Percentiles rank a stretch among this genome's conserved stretches.
These are phyloP conservation scores for Fopius arisanus DNA, from an alignment of 1,140 invertebrate species.

Conservation along the genomic window DNA sequence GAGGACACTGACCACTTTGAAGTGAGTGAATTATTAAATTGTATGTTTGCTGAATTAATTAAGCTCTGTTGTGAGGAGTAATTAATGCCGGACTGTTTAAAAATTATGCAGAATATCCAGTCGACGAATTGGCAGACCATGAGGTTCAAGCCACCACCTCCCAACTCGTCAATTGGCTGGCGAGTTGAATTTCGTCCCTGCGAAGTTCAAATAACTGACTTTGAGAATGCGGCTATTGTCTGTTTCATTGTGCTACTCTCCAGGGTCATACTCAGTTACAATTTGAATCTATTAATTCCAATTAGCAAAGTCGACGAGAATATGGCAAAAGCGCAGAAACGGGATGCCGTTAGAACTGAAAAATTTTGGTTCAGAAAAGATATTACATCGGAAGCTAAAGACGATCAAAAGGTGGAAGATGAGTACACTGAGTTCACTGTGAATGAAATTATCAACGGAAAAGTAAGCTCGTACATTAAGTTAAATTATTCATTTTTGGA, in stretches of 20 bases:
- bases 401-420: slow-evolving; percentile 51
- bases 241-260: slow-evolving; percentile 98
- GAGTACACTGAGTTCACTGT: slow-evolving; percentile 83
- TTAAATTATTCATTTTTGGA: slow-evolving; percentile 29
- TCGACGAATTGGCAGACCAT: slow-evolving; percentile 99
- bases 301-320: slow-evolving; percentile 99
- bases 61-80: too few relatives aligned
- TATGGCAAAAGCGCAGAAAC: slow-evolving; percentile 92
- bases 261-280: slow-evolving; percentile 94
- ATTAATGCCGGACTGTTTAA: neutral
- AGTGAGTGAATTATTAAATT: too few relatives aligned
- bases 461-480: too few relatives aligned
- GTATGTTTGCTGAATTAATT: too few relatives aligned
- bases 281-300: slow-evolving; percentile 95
- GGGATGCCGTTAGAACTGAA: slow-evolving; percentile 82
- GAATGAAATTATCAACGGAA: slow-evolving; percentile 98
- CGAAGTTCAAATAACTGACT: slow-evolving; percentile 98
- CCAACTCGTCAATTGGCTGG: slow-evolving; percentile 97
- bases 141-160: slow-evolving; percentile 98
- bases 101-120: slow-evolving; percentile 89
- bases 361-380: slow-evolving; percentile 94
- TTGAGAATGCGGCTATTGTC: slow-evolving; percentile 99
- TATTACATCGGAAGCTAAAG: slow-evolving; percentile 67
- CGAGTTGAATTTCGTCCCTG: slow-evolving; percentile 99
- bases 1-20: slow-evolving; percentile 99